Evolutionary conservation across 2,888 invertebrate genomes (phyloP).

Genomic region (Saturnia pavonia): DNA sequence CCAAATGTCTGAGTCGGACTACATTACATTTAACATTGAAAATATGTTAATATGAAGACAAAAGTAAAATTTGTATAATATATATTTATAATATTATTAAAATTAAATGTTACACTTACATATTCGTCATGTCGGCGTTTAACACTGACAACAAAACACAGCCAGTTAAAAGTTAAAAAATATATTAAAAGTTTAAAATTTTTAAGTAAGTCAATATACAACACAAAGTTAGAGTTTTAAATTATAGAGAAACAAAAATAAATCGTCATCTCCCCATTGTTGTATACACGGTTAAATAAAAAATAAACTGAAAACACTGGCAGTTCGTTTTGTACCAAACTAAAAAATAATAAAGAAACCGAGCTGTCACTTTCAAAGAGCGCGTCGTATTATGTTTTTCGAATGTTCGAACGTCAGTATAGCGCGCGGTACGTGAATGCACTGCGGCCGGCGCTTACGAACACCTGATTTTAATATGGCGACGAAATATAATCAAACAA

Average conservation of each 20-base stretch:
- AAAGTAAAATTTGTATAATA: background rate
- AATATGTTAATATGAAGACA: background rate
- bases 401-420: slow-evolving; percentile 45
- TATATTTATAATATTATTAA: slow-evolving; percentile 9
- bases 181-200: slow-evolving; percentile 14
- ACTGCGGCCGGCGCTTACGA: slow-evolving; percentile 43
- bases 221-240: slow-evolving; percentile 20
- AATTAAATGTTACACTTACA: slow-evolving; percentile 31
- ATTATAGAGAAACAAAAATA: slow-evolving; percentile 18
- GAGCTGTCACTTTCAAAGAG: slow-evolving; percentile 31
- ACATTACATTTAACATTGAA: background rate
- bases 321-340: slow-evolving; percentile 15
- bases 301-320: slow-evolving; percentile 15
- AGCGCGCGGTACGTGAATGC: slow-evolving; percentile 39
- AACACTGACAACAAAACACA: slow-evolving; percentile 34
- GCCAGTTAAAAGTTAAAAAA: slow-evolving; percentile 20
- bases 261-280: slow-evolving; percentile 21
- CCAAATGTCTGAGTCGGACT: background rate
- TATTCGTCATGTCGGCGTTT: slow-evolving; percentile 33
- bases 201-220: slow-evolving; percentile 26
- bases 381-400: slow-evolving; percentile 48
- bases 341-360: slow-evolving; percentile 1
- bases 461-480: slow-evolving; percentile 37
- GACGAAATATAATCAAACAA: slow-evolving; percentile 26
- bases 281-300: background rate